A percentile compares a stretch with the other conserved stretches of the same genome.
phyloP scores from a whole-genome alignment of 2,888 invertebrate species.

The Lypha dubia region DNA sequence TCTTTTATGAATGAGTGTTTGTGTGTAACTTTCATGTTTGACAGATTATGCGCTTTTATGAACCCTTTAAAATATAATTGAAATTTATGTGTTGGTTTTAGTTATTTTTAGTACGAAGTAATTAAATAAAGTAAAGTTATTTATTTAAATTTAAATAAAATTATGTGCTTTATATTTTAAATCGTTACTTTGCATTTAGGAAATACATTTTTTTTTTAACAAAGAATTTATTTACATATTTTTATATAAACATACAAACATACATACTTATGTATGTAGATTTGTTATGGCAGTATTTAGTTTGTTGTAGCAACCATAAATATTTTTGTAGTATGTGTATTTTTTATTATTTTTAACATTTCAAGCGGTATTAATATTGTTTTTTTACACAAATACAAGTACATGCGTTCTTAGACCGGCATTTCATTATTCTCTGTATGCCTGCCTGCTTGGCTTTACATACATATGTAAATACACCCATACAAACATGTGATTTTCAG shows the following conservation, averaged over 20 bases:
- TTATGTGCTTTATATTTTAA: background rate
- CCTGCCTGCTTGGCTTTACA: slow-evolving; percentile 11
- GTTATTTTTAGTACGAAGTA: background rate
- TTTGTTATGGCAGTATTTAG: background rate
- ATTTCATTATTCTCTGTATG: slow-evolving; percentile 66
- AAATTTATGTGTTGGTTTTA: slow-evolving; percentile 65
- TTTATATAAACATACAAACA: background rate
- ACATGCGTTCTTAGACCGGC: slow-evolving; percentile 70
- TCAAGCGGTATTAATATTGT: slow-evolving; percentile 12
- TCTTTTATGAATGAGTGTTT: slow-evolving; percentile 57
- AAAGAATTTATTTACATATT: background rate
- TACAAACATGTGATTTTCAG: background rate
- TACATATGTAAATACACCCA: background rate
- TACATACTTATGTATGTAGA: background rate
- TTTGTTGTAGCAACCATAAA: slow-evolving; percentile 44
- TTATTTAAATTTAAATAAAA: slow-evolving; percentile 1
- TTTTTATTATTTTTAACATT: background rate
- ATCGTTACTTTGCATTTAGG: background rate
- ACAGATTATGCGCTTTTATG: slow-evolving; percentile 53
- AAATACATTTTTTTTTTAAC: slow-evolving; percentile 5
- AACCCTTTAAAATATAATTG: background rate
- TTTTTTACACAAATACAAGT: slow-evolving; percentile 66
- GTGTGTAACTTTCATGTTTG: slow-evolving; percentile 20
- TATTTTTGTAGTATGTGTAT: slow-evolving; percentile 2
- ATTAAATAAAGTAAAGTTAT: slow-evolving; percentile 37